Evolutionary conservation across 2,888 invertebrate species (phyloP).

Genomic region (Hydraecia micacea): DNA sequence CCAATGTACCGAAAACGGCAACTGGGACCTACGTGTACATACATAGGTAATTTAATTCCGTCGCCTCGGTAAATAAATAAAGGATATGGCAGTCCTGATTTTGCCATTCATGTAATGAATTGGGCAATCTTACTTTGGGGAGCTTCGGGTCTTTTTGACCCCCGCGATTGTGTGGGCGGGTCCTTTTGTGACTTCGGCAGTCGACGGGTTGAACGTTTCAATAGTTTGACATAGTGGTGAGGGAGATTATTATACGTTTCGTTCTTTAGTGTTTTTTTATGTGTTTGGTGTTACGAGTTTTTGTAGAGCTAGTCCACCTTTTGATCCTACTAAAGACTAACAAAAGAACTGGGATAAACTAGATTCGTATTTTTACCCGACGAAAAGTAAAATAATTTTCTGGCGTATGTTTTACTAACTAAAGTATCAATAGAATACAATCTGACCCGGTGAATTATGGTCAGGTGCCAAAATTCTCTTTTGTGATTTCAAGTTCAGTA

Average conservation of each 20-base stretch:
- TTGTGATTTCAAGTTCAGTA: background rate
- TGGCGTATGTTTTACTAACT: background rate
- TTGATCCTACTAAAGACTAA: background rate
- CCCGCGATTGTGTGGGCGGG: slow-evolving; percentile 63
- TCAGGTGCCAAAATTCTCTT: background rate
- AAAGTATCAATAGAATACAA: too few relatives aligned
- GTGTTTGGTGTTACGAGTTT: background rate
- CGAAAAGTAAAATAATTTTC: background rate
- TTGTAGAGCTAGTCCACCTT: background rate
- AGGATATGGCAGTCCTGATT: slow-evolving; percentile 71
- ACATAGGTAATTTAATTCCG: slow-evolving; percentile 71
- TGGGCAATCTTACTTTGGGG: slow-evolving; percentile 73
- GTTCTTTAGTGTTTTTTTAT: slow-evolving; percentile 4
- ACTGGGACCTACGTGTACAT: slow-evolving; percentile 31
- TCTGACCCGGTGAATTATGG: background rate
- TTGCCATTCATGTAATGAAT: slow-evolving; percentile 77
- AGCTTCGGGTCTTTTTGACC: slow-evolving; percentile 66
- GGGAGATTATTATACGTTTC: background rate
- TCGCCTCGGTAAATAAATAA: slow-evolving; percentile 73
- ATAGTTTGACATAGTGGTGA: slow-evolving; percentile 20
- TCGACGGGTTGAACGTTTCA: slow-evolving; percentile 46
- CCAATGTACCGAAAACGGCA: slow-evolving; percentile 23
- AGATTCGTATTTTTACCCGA: background rate
- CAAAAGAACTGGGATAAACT: background rate
- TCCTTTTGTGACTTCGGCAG: slow-evolving; percentile 60